phyloP scores from a whole-genome alignment of 2,888 invertebrate genomes.

The Lasioglossum villosulum region DNA sequence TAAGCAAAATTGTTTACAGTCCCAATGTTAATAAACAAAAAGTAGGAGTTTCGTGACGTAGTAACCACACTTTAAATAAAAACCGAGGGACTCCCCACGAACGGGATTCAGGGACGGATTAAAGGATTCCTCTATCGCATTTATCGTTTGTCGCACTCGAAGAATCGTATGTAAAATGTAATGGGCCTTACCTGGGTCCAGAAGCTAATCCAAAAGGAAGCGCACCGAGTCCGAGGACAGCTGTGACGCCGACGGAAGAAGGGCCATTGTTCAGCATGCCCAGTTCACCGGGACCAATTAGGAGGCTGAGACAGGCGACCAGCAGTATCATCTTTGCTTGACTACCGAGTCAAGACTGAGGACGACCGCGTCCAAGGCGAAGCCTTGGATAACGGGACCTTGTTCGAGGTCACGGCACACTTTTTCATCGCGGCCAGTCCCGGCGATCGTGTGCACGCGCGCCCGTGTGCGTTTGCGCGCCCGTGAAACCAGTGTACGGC shows the following conservation, averaged over 20 bases:
- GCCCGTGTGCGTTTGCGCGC: conserved; percentile 31
- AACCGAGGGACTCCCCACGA: neutral
- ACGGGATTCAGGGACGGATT: neutral
- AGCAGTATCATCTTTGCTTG: conserved; percentile 82
- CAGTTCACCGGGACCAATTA: conserved; percentile 74
- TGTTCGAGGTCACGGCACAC: conserved; percentile 84
- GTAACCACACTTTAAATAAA: no score
- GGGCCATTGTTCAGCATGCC: conserved; percentile 72
- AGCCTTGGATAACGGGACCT: conserved; percentile 80
- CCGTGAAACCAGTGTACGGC: neutral
- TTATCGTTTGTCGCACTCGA: neutral
- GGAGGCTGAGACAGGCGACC: conserved; percentile 74
- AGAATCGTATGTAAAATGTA: neutral
- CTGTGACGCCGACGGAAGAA: conserved; percentile 64
- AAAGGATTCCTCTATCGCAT: neutral
- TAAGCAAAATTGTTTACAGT: no score
- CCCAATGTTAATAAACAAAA: no score
- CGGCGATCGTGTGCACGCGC: conserved; percentile 27
- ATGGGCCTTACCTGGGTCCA: conserved; percentile 78
- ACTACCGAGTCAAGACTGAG: conserved; percentile 82
- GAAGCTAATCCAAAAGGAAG: conserved; percentile 77
- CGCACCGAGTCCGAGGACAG: conserved; percentile 71
- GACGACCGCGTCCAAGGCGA: conserved; percentile 77
- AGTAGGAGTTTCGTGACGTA: no score
- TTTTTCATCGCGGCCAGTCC: conserved; percentile 71